Conservation (phyloP, 2,888 invertebrate genomes). For the Acanthococcus lagerstroemiae region DNA sequence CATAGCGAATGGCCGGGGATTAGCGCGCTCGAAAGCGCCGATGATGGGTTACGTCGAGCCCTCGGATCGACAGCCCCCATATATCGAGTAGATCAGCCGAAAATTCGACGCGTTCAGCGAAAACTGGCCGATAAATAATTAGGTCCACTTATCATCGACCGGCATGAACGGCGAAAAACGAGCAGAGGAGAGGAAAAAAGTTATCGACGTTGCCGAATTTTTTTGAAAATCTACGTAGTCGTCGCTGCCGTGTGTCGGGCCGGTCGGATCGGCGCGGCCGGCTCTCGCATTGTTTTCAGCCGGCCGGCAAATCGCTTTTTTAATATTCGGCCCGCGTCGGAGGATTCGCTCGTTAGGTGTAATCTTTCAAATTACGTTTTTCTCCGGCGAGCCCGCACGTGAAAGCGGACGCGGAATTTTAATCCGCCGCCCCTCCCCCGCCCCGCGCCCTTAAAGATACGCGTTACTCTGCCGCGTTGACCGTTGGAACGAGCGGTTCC, state of each 20-base stretch:
- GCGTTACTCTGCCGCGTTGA: too few relatives aligned
- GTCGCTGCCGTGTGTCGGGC: too few relatives aligned
- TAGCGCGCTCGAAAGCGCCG: neutral
- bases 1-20: neutral
- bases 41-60: neutral
- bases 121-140: constrained; percentile 1
- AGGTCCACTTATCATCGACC: neutral
- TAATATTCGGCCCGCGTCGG: neutral
- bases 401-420: neutral
- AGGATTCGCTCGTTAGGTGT: constrained; percentile 8
- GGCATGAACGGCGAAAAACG: neutral
- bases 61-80: neutral
- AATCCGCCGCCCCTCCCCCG: too few relatives aligned
- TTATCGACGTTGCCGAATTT: neutral
- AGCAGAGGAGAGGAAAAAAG: neutral
- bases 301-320: neutral
- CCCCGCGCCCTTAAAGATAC: too few relatives aligned
- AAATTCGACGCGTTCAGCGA: constrained; percentile 3
- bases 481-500: too few relatives aligned
- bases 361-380: constrained; percentile 5
- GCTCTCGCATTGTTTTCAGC: too few relatives aligned
- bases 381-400: neutral
- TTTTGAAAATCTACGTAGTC: too few relatives aligned
- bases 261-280: too few relatives aligned
- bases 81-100: neutral